phyloP scores from a whole-genome alignment of 2,113 vertebrate genomes.

The Rana temporaria region DNA sequence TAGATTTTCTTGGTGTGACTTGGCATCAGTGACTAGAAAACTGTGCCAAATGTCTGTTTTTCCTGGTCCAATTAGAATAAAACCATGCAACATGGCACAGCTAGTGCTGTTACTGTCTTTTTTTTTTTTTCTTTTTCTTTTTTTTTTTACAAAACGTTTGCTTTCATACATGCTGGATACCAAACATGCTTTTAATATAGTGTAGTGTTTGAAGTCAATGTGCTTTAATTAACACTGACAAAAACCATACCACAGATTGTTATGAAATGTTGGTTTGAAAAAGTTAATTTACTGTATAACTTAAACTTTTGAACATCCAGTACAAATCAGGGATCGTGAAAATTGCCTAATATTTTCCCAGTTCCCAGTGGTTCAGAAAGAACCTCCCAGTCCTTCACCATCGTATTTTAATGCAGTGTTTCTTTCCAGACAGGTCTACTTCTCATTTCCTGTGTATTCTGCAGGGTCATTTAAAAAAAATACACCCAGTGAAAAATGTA shows the following conservation, averaged over 20 bases:
- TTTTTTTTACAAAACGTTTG: too few relatives aligned
- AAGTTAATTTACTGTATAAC: background rate
- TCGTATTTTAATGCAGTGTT: slow-evolving; percentile 41
- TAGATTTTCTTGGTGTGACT: too few relatives aligned
- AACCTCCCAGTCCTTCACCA: slow-evolving; percentile 39
- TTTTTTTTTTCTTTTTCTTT: too few relatives aligned
- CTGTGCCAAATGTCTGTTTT: too few relatives aligned
- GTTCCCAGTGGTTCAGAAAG: slow-evolving; percentile 14
- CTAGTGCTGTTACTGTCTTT: too few relatives aligned
- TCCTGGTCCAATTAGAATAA: too few relatives aligned
- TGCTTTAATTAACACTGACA: slow-evolving; percentile 18
- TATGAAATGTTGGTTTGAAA: slow-evolving; percentile 1
- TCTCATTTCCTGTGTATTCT: slow-evolving; percentile 57
- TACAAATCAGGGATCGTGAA: slow-evolving; percentile 6
- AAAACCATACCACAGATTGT: slow-evolving; percentile 5
- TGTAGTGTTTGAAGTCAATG: background rate
- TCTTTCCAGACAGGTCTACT: slow-evolving; percentile 47
- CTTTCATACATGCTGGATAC: background rate
- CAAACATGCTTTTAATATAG: background rate
- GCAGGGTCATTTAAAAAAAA: slow-evolving; percentile 45
- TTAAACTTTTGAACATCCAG: slow-evolving; percentile 15
- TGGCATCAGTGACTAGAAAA: too few relatives aligned
- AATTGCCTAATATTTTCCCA: slow-evolving; percentile 47
- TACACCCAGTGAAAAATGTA: slow-evolving; percentile 49
- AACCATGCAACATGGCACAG: too few relatives aligned